Evolutionary conservation across 2,113 vertebrate species (phyloP), one percentile per base, ranked within the genome.

Genomic region (Anguilla japonica): DNA sequence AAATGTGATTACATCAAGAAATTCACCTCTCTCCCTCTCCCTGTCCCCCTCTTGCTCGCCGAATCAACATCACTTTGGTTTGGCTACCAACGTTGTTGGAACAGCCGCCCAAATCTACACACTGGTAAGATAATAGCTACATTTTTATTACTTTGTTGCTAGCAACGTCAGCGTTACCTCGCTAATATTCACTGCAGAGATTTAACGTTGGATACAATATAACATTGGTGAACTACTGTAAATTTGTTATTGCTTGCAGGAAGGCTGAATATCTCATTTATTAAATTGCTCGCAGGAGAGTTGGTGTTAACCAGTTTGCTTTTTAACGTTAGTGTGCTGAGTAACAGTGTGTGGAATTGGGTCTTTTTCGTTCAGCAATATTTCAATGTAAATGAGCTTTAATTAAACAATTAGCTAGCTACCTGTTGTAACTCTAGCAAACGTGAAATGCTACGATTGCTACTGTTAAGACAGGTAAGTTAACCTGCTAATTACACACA

Each of bases 11-110:
- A 81, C 56, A 86, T 43, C 39, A 41, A 40, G 85, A 63, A 63
- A 82, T 67, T 5, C 85, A 79, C 56, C 46, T 80, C 79, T 86
- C 85, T 86, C 85, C 85, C 85, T 86, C 57, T 81, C 85, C 85
- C 85, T 86, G 53, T 81, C 81, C 79, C 85, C 85, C 79, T 82
- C n/a, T 81, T 56, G 80, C 79, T 82, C 57, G 84, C 71, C 57
- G 60, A 81, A 80, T 41, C 41, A 41, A 41, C 34, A 63, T 41
- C 56, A 86, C 56, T 81, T 85, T 81, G 53, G 50, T 43, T 85
- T 85, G 34, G 84, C 84, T 67, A 67, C 60, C 3, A 67, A 57
- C 34, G 71, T 34, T n/a, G 26, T 22, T 71, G 63, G 34, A 71
- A 85, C 84, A 56, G 26, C 43, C 84, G 50, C 80, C 85, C 39